phyloP scores from a whole-genome alignment of 2,888 invertebrate genomes.

The Polydrusus pterygomalis region DNA sequence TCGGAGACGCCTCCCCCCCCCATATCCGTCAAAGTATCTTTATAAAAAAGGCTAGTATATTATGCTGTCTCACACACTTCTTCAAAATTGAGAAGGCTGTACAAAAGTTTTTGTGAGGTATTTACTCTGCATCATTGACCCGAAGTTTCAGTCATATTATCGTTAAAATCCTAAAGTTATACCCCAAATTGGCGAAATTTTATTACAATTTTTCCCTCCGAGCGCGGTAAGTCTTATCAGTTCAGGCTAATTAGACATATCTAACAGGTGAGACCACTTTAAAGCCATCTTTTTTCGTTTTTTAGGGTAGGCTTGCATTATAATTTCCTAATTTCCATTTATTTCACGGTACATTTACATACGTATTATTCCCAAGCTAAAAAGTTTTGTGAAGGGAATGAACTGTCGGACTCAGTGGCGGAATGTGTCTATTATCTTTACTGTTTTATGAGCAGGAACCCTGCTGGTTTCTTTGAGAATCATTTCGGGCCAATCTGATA shows the following conservation, averaged over 20 bases:
- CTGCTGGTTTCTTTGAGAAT: neutral
- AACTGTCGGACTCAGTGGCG: slow-evolving; percentile 21
- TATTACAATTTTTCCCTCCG: slow-evolving; percentile 32
- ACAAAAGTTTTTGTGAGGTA: too few species aligned
- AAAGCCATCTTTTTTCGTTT: slow-evolving; percentile 30
- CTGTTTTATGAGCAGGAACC: neutral
- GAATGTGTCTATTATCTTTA: neutral
- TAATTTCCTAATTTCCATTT: slow-evolving; percentile 57
- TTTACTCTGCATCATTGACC: neutral
- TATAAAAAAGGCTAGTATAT: too few species aligned
- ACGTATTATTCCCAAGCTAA: slow-evolving; percentile 62
- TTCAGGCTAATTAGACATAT: slow-evolving; percentile 48
- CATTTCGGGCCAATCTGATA: too few species aligned
- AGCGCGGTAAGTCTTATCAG: slow-evolving; percentile 40
- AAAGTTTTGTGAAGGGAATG: slow-evolving; percentile 59
- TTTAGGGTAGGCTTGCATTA: slow-evolving; percentile 39
- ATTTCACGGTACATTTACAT: slow-evolving; percentile 61
- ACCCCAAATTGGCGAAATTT: slow-evolving; percentile 27
- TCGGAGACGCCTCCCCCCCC: too few species aligned
- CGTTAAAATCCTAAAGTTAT: slow-evolving; percentile 29
- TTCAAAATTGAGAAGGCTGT: too few species aligned
- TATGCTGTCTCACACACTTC: too few species aligned
- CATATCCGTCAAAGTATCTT: too few species aligned
- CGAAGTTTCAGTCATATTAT: slow-evolving; percentile 9
- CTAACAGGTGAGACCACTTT: slow-evolving; percentile 48